phyloP scores from a whole-genome alignment of 2,797 vertebrate species.

The Emys orbicularis region DNA sequence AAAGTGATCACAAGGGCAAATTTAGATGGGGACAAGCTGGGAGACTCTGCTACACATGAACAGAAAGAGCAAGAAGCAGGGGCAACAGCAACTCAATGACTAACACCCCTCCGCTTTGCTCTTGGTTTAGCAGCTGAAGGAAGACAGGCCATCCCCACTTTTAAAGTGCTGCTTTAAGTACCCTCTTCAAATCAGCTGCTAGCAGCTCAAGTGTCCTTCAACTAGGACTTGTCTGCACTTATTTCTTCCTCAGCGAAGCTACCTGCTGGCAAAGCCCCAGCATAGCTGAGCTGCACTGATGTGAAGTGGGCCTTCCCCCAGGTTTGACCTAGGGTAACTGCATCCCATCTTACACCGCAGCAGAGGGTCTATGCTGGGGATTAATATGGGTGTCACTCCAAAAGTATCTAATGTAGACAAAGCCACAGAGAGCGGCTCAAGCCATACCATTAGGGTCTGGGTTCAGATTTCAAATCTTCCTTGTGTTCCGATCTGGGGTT shows the following conservation, averaged over 20 bases:
- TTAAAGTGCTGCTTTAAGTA: not conserved
- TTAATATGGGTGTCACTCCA: too few relatives aligned
- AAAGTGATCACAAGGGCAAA: not conserved
- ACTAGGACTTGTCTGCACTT: not conserved
- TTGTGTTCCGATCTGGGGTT: not conserved
- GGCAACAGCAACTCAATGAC: rapidly evolving
- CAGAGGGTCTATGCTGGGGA: too few relatives aligned
- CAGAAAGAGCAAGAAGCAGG: rapidly evolving
- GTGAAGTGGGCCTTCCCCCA: not conserved
- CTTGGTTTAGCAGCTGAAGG: not conserved
- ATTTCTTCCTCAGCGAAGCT: not conserved
- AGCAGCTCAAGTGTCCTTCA: rapidly evolving
- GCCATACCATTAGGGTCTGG: not conserved
- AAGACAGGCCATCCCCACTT: rapidly evolving
- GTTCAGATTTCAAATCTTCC: not conserved
- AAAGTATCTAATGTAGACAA: too few relatives aligned
- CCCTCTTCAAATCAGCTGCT: not conserved
- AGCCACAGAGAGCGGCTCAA: too few relatives aligned
- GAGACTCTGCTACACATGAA: not conserved
- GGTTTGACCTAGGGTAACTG: not conserved
- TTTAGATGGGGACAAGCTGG: not conserved
- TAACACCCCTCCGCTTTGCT: not conserved
- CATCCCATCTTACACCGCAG: too few relatives aligned
- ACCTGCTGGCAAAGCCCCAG: not conserved
- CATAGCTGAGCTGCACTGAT: not conserved